Percentiles rank a stretch among this genome's conserved stretches.
Evolutionary conservation across 2,888 invertebrate genomes (phyloP).

Genomic region (Cosmia pyralina): DNA sequence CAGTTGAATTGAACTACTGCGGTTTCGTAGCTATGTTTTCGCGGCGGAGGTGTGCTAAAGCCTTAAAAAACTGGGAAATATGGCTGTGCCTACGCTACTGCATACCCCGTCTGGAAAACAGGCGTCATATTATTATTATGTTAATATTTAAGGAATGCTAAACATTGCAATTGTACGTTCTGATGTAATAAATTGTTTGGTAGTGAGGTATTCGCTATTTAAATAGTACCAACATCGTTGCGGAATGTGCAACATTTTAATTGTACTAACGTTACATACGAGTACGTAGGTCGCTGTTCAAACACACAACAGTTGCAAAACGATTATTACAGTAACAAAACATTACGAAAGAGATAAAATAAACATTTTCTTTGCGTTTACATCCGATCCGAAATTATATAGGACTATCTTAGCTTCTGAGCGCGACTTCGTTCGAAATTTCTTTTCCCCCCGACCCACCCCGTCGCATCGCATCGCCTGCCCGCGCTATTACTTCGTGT

Average conservation of each 20-base stretch:
- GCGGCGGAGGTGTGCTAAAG: too few species aligned
- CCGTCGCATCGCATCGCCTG: too few species aligned
- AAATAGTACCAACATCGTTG: not conserved
- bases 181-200: constrained; percentile 4
- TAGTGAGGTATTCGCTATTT: not conserved
- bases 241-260: constrained; percentile 46
- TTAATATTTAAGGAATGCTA: not conserved
- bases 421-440: too few species aligned
- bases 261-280: constrained; percentile 20
- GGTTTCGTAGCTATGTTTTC: too few species aligned
- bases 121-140: not conserved
- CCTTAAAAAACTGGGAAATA: not conserved
- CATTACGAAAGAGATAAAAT: constrained; percentile 29
- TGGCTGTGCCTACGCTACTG: not conserved
- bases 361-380: constrained; percentile 23
- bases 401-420: too few species aligned
- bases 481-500: too few species aligned
- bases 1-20: too few species aligned
- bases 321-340: constrained; percentile 45
- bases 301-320: constrained; percentile 23
- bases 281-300: constrained; percentile 27
- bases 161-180: constrained; percentile 5
- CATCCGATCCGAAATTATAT: constrained; percentile 15
- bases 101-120: not conserved
- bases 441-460: too few species aligned